These are phyloP conservation scores for Semnornis frantzii DNA, from an alignment of 2,113 vertebrate genomes.

Conservation along the genomic window DNA sequence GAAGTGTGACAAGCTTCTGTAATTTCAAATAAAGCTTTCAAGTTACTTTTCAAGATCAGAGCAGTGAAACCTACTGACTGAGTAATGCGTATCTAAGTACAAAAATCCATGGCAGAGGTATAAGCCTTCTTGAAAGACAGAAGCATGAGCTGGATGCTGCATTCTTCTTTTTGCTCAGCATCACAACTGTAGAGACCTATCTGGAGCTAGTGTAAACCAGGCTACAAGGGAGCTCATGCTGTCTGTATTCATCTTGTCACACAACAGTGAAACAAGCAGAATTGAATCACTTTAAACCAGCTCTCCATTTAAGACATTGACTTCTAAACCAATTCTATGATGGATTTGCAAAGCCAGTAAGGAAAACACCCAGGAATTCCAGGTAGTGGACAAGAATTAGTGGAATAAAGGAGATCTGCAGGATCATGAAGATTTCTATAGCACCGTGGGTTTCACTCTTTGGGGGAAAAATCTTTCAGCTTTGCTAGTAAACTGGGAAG, in stretches of 20 bases:
- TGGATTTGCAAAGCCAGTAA: not conserved
- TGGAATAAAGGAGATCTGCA: not conserved
- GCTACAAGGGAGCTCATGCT: accelerated
- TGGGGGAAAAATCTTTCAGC: not conserved
- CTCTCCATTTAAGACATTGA: not conserved
- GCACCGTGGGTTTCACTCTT: not conserved
- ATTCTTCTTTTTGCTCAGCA: not conserved
- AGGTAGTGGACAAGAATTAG: not conserved
- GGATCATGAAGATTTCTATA: not conserved
- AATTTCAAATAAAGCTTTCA: constrained; percentile 41
- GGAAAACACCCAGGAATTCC: not conserved
- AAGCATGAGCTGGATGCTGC: not conserved
- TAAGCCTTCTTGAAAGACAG: not conserved
- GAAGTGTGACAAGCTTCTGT: not conserved
- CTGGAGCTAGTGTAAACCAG: not conserved
- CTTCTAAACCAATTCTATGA: not conserved
- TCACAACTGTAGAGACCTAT: not conserved
- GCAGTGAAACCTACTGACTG: not conserved
- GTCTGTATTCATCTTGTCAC: not conserved
- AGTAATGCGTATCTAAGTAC: not conserved
- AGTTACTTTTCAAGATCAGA: constrained; percentile 12
- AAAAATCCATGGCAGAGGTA: not conserved
- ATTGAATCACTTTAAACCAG: not conserved
- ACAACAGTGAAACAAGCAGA: not conserved
- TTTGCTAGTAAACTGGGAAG: not conserved